Evolutionary conservation across 2,113 vertebrate species (phyloP), one percentile per base, ranked within the genome.

Genomic region (Hirundichthys speculiger): DNA sequence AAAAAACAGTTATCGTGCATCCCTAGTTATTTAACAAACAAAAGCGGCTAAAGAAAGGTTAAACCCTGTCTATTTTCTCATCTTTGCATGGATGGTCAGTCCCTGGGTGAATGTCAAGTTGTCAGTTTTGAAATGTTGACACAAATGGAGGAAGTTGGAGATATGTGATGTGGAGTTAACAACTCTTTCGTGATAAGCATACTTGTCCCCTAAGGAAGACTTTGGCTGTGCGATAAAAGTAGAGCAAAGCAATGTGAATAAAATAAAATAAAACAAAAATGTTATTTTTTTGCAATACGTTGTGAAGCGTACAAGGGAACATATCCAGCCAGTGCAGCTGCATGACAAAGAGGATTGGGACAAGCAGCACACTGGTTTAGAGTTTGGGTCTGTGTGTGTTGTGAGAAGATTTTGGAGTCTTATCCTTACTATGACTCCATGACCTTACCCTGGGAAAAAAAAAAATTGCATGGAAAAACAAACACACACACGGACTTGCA

Each of bases 381-480:
- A 11, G 22, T 50, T 49, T 19, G 38, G 58, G 20, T 51, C 6
- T 24, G 53, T 61, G 22, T 71, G 51, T 79, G 68, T 47, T 67
- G 19, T 21, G 16, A 57, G 21, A 42, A 75, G 57, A 78, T 63
- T 80, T 73, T 71, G 67, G 53, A 69, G 68, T 70, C 63, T 64
- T 55, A 79, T 67, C 57, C 68, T 72, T 42, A 63, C 20, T 46
- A 48, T 71, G 71, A 85, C 59, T 74, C 43, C 51, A 10, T 79
- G 80, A 84, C 80, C 74, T 72, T 68, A 84, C 58, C 77, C 58
- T 49, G 47, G 39, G 60, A 78, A 55, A 74, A 78, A 75, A 59
- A 76, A 57, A 69, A 76, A 75, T 38, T 75, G 49, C 64, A 65
- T 60, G 50, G 49, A 73, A 42, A 85, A 85, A 74, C 53, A 40